Evolutionary conservation across 2,888 invertebrate genomes (phyloP), one percentile per base, ranked within the genome.

Genomic region (Phanerotoma sp.): DNA sequence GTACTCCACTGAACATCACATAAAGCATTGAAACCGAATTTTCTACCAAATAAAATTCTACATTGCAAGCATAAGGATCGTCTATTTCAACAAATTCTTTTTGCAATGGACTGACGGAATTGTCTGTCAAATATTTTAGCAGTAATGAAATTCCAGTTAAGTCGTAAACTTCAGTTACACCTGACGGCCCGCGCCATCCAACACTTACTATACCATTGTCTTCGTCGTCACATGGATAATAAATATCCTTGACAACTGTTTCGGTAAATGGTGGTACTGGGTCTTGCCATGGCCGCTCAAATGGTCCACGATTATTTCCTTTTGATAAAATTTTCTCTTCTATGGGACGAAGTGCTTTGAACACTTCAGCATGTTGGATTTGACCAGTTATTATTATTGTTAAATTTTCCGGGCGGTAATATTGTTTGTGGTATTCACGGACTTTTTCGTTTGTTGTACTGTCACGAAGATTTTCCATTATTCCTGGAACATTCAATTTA

Each of bases 341-440:
- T 1, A 93, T 79, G 4, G 84, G 81, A 49, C 83, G 80, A 52
- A 96, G 76, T 4, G 86, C 86, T 66, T 83, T 80, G 68, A 94
- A 91, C 3, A 95, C 85, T 67, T 89, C 85, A 11, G 84, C 81
- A 1, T 87, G 84, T 42, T 86, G 83, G 15, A 94, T 86, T 78
- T 88, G 87, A 1, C 95, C 95, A 11, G 89, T 87, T 48, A 95
- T 85, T 50, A 94, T 87, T 3, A 95, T 79, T 57, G 89, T 88
- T 54, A 95, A 79, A 76, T 96, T 96, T 77, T 93, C 92, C 2
- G 95, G 87, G 18, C 93, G 82, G 77, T 96, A 96, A 78, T 91
- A 95, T 58, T 88, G 83, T 66, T 87, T 86, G 74, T 96, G 95
- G 73, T 88, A 96, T 11, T 15, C 38, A 10, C 20, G 16, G 15